These are phyloP conservation scores for Drosophila erecta DNA, from an alignment of 1,140 invertebrate genomes.

Conservation along the genomic window DNA sequence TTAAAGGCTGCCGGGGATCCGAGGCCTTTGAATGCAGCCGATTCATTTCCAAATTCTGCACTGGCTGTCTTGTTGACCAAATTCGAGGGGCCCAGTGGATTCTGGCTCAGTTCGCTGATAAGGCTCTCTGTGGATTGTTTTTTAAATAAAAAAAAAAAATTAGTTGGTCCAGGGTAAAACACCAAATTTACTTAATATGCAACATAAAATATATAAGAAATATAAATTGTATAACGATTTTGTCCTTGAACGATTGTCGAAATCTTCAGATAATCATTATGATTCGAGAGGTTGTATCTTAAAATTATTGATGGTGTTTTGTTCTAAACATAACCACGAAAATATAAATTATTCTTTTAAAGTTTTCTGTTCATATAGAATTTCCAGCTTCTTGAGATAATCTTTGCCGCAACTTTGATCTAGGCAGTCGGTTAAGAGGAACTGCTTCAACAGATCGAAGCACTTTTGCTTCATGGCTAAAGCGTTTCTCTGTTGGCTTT, in stretches of 20 bases:
- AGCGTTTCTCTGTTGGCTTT: background rate
- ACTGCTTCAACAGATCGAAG: constrained; percentile 39
- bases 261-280: background rate
- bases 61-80: constrained; percentile 27
- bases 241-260: background rate
- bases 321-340: background rate
- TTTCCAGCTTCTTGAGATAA: constrained; percentile 44
- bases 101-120: constrained; percentile 55
- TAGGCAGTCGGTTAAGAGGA: constrained; percentile 1
- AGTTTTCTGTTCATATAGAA: constrained; percentile 34
- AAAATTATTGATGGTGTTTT: too few species aligned
- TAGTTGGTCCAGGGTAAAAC: background rate
- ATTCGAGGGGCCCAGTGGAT: constrained; percentile 23
- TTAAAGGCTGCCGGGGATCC: constrained; percentile 9
- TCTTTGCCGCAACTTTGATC: constrained; percentile 7
- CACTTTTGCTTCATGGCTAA: constrained; percentile 31
- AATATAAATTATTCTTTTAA: constrained; percentile 6
- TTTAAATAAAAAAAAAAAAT: background rate
- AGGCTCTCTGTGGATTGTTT: constrained; percentile 61
- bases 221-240: background rate
- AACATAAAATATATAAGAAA: background rate
- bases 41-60: constrained; percentile 27
- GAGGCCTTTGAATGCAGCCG: constrained; percentile 16
- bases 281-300: background rate
- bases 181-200: constrained; percentile 1